Evolutionary conservation across 2,113 vertebrate genomes (phyloP).

Genomic region (Catharus bicknelli): DNA sequence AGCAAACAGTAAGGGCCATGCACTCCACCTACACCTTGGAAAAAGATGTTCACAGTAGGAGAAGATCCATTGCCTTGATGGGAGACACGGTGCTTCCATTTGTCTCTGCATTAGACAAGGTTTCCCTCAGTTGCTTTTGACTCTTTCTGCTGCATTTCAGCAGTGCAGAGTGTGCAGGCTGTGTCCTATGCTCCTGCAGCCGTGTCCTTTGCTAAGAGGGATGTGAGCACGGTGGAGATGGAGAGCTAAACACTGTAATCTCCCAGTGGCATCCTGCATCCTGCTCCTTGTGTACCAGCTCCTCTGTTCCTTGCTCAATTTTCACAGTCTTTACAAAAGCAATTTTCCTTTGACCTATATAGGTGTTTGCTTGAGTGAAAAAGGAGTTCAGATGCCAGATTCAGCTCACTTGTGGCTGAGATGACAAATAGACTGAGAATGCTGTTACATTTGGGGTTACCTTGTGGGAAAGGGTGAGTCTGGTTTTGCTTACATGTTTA

Average conservation of each 20-base stretch:
- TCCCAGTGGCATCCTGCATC: not conserved
- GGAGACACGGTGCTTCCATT: not conserved
- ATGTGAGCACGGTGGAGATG: not conserved
- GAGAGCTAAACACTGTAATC: not conserved
- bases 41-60: not conserved
- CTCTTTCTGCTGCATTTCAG: not conserved
- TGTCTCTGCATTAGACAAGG: not conserved
- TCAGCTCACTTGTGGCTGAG: not conserved
- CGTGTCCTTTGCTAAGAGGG: not conserved
- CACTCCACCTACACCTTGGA: not conserved
- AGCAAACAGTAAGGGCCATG: not conserved
- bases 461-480: not conserved
- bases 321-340: slow-evolving; percentile 56
- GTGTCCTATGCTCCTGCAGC: not conserved
- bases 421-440: not conserved
- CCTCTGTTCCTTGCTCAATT: slow-evolving; percentile 43
- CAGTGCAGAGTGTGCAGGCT: not conserved
- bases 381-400: slow-evolving; percentile 29
- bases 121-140: not conserved
- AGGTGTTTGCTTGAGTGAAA: slow-evolving; percentile 34
- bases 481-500: not conserved
- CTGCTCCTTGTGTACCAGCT: not conserved
- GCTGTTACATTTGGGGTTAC: not conserved
- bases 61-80: not conserved
- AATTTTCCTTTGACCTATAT: slow-evolving; percentile 55